Percentiles rank a stretch among this genome's conserved stretches.
These are phyloP conservation scores for Maconellicoccus hirsutus DNA, from an alignment of 1,140 invertebrate genomes.

Conservation along the genomic window DNA sequence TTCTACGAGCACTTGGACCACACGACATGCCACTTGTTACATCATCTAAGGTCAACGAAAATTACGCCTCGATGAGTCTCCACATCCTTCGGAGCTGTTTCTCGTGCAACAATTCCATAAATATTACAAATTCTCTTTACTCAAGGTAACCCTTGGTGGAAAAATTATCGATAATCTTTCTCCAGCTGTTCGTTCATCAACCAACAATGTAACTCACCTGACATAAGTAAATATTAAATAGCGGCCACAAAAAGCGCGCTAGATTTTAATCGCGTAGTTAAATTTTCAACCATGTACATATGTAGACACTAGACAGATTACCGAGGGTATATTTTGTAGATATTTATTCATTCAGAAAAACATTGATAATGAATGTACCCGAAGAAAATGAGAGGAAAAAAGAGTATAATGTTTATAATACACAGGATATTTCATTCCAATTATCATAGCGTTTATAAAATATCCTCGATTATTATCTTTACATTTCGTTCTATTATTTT, in stretches of 20 bases:
- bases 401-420: slow-evolving; percentile 6
- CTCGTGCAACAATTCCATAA: too few relatives aligned
- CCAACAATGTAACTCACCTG: slow-evolving; percentile 1
- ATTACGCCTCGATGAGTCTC: too few relatives aligned
- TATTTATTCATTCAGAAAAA: slow-evolving; percentile 6
- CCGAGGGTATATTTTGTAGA: slow-evolving; percentile 1
- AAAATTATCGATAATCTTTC: not conserved
- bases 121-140: too few relatives aligned
- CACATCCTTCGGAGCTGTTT: too few relatives aligned
- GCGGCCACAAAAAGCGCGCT: not conserved
- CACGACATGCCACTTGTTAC: too few relatives aligned
- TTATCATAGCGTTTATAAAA: slow-evolving; percentile 3
- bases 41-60: too few relatives aligned
- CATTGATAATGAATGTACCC: not conserved
- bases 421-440: slow-evolving; percentile 8
- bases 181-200: not conserved
- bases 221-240: not conserved
- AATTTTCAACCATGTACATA: not conserved
- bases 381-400: not conserved
- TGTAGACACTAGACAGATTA: not conserved
- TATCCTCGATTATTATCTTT: slow-evolving; percentile 9
- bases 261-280: not conserved
- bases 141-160: too few relatives aligned
- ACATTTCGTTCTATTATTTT: not conserved
- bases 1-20: too few relatives aligned